phyloP scores from a whole-genome alignment of 2,113 vertebrate genomes.

The Toxotes chatareus region DNA sequence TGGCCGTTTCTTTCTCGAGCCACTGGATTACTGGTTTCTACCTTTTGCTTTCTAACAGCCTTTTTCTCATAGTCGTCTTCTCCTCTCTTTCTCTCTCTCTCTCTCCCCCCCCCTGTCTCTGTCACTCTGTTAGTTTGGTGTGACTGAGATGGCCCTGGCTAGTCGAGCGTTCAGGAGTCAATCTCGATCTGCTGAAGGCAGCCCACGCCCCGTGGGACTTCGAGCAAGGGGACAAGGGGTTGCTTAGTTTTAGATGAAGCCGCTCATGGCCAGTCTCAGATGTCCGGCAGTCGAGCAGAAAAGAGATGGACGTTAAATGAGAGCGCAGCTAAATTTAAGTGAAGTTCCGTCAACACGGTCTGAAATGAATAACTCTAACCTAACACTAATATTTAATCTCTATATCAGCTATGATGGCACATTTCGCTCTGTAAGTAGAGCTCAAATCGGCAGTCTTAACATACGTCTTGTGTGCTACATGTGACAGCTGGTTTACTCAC shows the following conservation, averaged over 20 bases:
- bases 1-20: background rate
- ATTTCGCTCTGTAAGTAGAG: too few species aligned
- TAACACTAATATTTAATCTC: background rate
- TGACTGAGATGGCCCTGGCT: slow-evolving; percentile 26
- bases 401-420: too few species aligned
- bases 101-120: background rate
- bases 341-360: background rate
- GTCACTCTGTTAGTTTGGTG: slow-evolving; percentile 30
- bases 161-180: slow-evolving; percentile 31
- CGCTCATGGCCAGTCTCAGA: background rate
- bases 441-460: too few species aligned
- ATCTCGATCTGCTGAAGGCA: slow-evolving; percentile 26
- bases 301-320: slow-evolving; percentile 6
- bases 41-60: background rate
- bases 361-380: background rate
- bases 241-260: slow-evolving; percentile 27
- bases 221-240: background rate
- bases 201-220: slow-evolving; percentile 11
- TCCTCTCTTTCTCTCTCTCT: background rate
- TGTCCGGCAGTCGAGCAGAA: background rate
- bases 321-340: background rate
- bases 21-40: background rate
- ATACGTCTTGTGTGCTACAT: too few species aligned
- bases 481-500: background rate
- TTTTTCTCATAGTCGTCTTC: background rate